Evolutionary conservation across 2,888 invertebrate genomes (phyloP), one percentile per base, ranked within the genome.

Genomic region (Agonopterix arenella): DNA sequence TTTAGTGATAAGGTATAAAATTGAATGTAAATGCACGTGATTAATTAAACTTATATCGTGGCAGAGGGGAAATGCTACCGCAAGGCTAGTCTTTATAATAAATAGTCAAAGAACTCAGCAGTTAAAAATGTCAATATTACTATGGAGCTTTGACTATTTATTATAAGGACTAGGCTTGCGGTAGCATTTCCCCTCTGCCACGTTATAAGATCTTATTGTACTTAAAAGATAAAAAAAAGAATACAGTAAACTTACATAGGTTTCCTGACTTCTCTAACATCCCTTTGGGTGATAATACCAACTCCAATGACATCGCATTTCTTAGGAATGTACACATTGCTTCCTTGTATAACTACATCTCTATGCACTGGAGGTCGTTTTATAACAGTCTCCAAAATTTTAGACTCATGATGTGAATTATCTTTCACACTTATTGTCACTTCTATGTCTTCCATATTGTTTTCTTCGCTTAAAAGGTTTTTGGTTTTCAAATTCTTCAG

Each of bases 281-380:
- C 73, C 49, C 71, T 73, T 46, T 76, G 79, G 1, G 78, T 80
- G 49, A 83, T 76, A 8, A 83, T 76, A 2, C 77, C 80, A 5
- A 81, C 78, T 13, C 72, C 73, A 7, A 83, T 72, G 0, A 80
- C 73, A 50, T 82, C 77, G 55, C 74, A 76, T 44, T 59, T 62
- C 47, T 74, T 77, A 0, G 70, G 70, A 46, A 75, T 59, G 47
- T 61, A 64, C 1, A 74, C 76, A 8, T 68, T 63, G 50, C 76
- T 80, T 0, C 69, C 74, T 57, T 78, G 79, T 49, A 70, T 65
- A 1, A 71, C 61, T 8, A 76, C 76, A 51, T 80, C 79, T 62
- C 73, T 68, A 2, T 59, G 60, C 7, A 51, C 38, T 7, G 64
- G 55, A 1, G 71, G 61, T 37, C 51, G 61, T 47, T 68, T 70